These are phyloP conservation scores for Ptychadena robeensis DNA, from an alignment of 2,797 vertebrate genomes.

Conservation along the genomic window DNA sequence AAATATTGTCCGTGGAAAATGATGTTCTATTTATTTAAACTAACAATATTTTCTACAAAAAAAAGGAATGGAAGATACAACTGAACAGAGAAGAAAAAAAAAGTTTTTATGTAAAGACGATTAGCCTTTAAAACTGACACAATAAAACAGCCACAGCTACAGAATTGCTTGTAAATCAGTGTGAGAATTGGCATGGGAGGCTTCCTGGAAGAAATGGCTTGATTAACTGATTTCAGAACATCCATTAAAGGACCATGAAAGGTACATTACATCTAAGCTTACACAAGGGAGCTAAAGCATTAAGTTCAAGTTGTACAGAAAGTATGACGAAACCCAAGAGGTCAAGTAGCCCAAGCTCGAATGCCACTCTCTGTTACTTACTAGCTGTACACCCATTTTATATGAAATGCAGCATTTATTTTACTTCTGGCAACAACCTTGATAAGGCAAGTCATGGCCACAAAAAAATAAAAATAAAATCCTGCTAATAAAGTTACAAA, in stretches of 20 bases:
- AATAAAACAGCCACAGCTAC: neutral
- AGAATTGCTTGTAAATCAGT: constrained; percentile 7
- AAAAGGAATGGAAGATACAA: neutral
- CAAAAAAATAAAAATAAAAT: neutral
- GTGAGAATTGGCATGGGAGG: neutral
- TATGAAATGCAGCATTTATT: neutral
- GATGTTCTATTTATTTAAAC: neutral
- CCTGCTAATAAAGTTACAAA: neutral
- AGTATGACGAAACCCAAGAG: neutral
- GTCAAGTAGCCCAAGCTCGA: neutral
- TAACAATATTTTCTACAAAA: neutral
- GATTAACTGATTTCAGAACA: neutral
- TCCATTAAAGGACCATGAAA: constrained; percentile 6
- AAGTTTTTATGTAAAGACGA: neutral
- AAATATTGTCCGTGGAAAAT: neutral
- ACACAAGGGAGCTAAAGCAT: neutral
- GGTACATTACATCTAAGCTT: neutral
- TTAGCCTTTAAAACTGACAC: neutral
- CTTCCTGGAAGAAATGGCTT: neutral
- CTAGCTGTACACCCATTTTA: neutral
- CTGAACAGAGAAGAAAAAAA: neutral
- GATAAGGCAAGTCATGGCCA: no score
- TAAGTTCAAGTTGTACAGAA: neutral
- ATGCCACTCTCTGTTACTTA: neutral
- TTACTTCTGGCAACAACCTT: no score